Evolutionary conservation across 1,140 invertebrate species (phyloP), one percentile per base, ranked within the genome.

Genomic region (Leptinotarsa defecta): DNA sequence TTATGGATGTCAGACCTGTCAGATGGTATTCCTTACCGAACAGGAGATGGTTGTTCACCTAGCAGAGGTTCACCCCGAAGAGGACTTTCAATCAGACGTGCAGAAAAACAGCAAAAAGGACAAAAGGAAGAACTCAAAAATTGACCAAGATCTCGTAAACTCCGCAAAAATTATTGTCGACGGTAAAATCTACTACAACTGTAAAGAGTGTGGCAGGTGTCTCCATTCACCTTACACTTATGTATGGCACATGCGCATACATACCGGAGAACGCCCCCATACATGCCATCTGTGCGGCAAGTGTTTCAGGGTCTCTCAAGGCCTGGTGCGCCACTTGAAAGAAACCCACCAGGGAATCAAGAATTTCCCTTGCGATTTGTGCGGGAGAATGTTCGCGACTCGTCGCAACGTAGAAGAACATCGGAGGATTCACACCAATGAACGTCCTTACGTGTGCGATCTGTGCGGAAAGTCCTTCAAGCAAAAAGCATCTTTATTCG

Each of bases 241-340:
- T 80, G 80, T 89, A 17, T 89, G 87, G 83, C 91, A 92, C 76
- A 86, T 87, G 77, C 86, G 89, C 4, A 91, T 91, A 43, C 92
- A 94, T 84, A 92, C 91, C 2, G 92, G 92, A 15, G 92, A 94
- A 82, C 89, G 92, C 74, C 91, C 91, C 3, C 94, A 89, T 81
- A 89, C 90, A 34, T 95, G 94, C 80, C 89, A 91, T 75, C 83
- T 92, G 2, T 94, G 93, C 81, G 92, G 92, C 0, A 94, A 93
- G 82, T 90, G 91, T 73, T 95, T 94, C 83, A 86, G 91, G 20
- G 88, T 91, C 17, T 88, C 88, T 3, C 87, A 89, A 81, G 90
- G 91, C 6, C 82, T 92, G 19, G 87, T 87, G 5, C 85, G 90
- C 17, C 92, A 93, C 81, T 68, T 91, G 20, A 87, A 88, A 17